Evolutionary conservation across 2,113 vertebrate genomes (phyloP), one percentile per base, ranked within the genome.

Genomic region (Microcebus ravelobensis): DNA sequence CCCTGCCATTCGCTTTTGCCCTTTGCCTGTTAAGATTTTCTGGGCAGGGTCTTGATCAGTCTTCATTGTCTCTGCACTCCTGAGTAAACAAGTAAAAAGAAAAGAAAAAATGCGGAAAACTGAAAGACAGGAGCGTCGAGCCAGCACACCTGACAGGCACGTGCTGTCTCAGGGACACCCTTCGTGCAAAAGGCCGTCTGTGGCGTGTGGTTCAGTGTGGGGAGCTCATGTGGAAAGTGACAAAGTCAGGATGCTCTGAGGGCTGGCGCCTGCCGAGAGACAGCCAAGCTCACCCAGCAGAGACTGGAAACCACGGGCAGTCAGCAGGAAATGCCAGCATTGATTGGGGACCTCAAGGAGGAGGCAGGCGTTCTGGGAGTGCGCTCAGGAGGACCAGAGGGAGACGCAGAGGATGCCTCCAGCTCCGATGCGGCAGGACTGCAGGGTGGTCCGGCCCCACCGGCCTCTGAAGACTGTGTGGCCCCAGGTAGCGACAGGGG

Each of bases 391-490:
- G 25, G 27, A 12, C n/a, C 80, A n/a, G 27, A 50, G 18, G 20
- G 3, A 9, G 71, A 8, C 0, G 10, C 7, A 6, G 48, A 55
- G n/a, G 57, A 29, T 0, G 0, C 52, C 25, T 11, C 15, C 1
- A 14, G 8, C 12, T 70, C 61, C 34, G 1, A n/a, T 18, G 80
- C 12, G 0, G 0, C 3, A 2, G 42, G 3, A 31, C 50, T 45
- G 55, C 52, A 1, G 6, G 42, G 7, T 8, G 31, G 36, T 3
- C 68, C 31, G 12, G 31, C 15, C 25, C n/a, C 36, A 29, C 3
- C 9, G 1, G 10, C 31, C 52, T 63, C 29, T 2, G 5, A 8
- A 14, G 31, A 6, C 17, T 1, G 1, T 8, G n/a, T 0, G 3
- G 34, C 6, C 27, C 65, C 1, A 1, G 21, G 42, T 8, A 12